A percentile compares a stretch with the other conserved stretches of the same genome.
Conservation (phyloP, 1,140 invertebrate genomes). For the Drosophila parabipectinata region DNA sequence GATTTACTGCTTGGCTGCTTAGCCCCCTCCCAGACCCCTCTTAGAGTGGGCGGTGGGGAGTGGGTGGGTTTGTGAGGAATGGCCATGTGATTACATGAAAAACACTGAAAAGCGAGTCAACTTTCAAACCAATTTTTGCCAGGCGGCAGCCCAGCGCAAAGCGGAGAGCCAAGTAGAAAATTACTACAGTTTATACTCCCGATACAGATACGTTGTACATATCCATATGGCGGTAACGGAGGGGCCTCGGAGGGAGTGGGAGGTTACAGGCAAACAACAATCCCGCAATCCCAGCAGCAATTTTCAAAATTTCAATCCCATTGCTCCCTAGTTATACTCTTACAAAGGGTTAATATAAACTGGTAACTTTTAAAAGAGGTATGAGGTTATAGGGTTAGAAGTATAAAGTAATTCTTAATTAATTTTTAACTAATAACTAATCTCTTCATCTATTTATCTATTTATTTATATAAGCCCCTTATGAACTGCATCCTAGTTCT, state of each 20-base stretch:
- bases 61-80: slow-evolving; percentile 28
- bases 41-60: slow-evolving; percentile 3
- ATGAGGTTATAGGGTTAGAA: background rate
- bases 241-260: background rate
- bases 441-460: too few relatives aligned
- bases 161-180: slow-evolving; percentile 48
- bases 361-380: background rate
- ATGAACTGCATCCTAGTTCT: too few relatives aligned
- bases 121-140: slow-evolving; percentile 61
- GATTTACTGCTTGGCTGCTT: slow-evolving; percentile 74
- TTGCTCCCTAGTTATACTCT: slow-evolving; percentile 23
- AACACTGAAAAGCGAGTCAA: slow-evolving; percentile 46
- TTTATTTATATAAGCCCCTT: too few relatives aligned
- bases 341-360: background rate
- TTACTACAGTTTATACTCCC: slow-evolving; percentile 57
- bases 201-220: slow-evolving; percentile 10
- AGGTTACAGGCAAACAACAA: slow-evolving; percentile 52
- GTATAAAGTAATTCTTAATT: too few relatives aligned
- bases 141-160: slow-evolving; percentile 30
- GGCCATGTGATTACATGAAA: slow-evolving; percentile 61
- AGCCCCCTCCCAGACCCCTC: slow-evolving; percentile 10
- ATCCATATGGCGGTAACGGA: slow-evolving; percentile 5
- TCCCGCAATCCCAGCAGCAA: slow-evolving; percentile 79
- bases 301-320: slow-evolving; percentile 76
- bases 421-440: too few relatives aligned